phyloP scores from a whole-genome alignment of 2,888 invertebrate genomes.

The Resseliella maxima region DNA sequence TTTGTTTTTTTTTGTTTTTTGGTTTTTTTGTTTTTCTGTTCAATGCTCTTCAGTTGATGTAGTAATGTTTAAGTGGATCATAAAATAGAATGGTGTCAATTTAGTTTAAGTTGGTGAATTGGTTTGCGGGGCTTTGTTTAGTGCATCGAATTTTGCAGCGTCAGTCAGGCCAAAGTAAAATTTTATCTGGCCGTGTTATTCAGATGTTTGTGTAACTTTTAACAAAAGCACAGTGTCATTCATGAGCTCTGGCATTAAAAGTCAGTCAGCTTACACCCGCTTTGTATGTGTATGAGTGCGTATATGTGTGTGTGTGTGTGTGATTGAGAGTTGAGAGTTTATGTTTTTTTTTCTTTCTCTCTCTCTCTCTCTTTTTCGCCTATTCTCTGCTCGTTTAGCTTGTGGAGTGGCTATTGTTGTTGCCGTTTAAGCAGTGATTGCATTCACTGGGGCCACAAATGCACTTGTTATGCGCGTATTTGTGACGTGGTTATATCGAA shows the following conservation, averaged over 20 bases:
- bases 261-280: conserved; percentile 29
- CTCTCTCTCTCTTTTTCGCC: not conserved
- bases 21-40: not conserved
- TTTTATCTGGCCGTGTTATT: conserved; percentile 47
- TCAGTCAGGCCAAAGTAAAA: not conserved
- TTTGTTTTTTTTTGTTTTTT: not conserved
- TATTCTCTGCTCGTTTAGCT: not conserved
- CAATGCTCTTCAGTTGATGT: not conserved
- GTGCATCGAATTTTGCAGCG: not conserved
- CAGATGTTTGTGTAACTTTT: not conserved
- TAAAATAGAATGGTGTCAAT: conserved; percentile 9
- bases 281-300: no score
- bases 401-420: conserved; percentile 43
- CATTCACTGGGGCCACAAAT: not conserved
- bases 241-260: conserved; percentile 28
- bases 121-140: not conserved
- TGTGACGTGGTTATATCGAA: conserved; percentile 19
- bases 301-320: no score
- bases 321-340: no score
- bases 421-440: not conserved
- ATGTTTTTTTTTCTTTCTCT: not conserved
- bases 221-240: conserved; percentile 36
- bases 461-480: conserved; percentile 39
- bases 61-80: not conserved
- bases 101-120: not conserved